A percentile compares a stretch with the other conserved stretches of the same genome.
These are phyloP conservation scores for Globodera rostochiensis DNA, from an alignment of 1,140 invertebrate species.

Conservation along the genomic window DNA sequence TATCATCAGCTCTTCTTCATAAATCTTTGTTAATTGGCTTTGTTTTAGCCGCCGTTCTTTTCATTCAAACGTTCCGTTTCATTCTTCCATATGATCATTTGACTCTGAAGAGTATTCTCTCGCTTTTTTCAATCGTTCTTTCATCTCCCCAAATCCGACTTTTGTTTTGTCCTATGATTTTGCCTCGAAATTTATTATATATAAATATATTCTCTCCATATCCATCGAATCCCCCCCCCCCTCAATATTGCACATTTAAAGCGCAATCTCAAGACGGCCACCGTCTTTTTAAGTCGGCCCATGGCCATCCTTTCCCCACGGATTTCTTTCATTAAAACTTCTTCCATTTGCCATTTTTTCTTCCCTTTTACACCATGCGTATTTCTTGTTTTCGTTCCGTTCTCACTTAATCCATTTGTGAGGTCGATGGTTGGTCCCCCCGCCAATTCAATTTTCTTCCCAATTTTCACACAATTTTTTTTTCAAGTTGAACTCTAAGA, in stretches of 20 bases:
- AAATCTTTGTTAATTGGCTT: background rate
- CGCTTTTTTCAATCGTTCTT: background rate
- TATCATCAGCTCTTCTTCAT: background rate
- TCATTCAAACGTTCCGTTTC: slow-evolving; percentile 6
- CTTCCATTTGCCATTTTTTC: slow-evolving; percentile 19
- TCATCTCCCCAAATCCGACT: background rate
- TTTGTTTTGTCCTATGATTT: background rate
- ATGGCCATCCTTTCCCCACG: slow-evolving; percentile 1
- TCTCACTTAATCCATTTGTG: slow-evolving; percentile 9
- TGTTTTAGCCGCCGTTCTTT: background rate
- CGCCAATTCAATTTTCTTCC: background rate
- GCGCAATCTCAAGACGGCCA: slow-evolving; percentile 4
- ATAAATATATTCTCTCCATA: background rate
- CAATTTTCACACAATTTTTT: background rate
- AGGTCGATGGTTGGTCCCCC: background rate
- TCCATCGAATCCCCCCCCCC: background rate
- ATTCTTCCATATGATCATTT: background rate
- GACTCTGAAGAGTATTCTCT: slow-evolving; percentile 9
- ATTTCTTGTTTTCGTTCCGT: slow-evolving; percentile 7
- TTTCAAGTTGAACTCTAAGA: background rate
- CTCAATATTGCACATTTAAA: background rate
- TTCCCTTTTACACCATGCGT: background rate
- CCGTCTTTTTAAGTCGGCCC: background rate
- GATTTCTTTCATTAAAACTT: slow-evolving; percentile 21
- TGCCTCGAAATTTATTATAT: background rate